A percentile compares a stretch with the other conserved stretches of the same genome.
phyloP scores from a whole-genome alignment of 2,797 vertebrate species.

The Zalophus californianus region DNA sequence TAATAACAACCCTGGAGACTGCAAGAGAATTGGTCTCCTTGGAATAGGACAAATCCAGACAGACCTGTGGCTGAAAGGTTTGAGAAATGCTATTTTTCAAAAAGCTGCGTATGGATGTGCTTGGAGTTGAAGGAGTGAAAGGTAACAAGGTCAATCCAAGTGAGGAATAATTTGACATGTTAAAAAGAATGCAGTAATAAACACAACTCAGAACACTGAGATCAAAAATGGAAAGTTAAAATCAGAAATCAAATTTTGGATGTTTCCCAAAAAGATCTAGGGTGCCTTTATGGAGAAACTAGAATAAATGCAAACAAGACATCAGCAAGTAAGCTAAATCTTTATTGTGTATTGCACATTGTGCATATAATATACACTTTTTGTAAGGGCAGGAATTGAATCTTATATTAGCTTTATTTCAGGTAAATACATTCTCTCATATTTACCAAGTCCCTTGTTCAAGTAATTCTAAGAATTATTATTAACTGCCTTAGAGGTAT shows the following conservation, averaged over 20 bases:
- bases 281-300: not conserved
- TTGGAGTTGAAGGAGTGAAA: constrained; percentile 29
- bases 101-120: not conserved
- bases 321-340: not conserved
- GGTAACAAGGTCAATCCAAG: not conserved
- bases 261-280: constrained; percentile 11
- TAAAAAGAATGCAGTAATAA: constrained; percentile 8
- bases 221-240: constrained; percentile 13
- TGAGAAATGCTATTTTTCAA: constrained; percentile 40
- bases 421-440: not conserved
- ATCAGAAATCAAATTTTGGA: constrained; percentile 42
- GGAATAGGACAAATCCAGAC: not conserved
- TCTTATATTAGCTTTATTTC: constrained; percentile 27
- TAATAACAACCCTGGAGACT: not conserved
- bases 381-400: not conserved
- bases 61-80: not conserved
- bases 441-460: not conserved
- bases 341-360: not conserved
- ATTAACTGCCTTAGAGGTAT: not conserved
- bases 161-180: constrained; percentile 28
- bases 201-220: not conserved
- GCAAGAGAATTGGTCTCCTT: not conserved
- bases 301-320: not conserved
- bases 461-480: constrained; percentile 46
- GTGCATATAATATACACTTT: not conserved